Evolutionary conservation across 1,140 invertebrate genomes (phyloP).

Genomic region (Anadara kagoshimensis): DNA sequence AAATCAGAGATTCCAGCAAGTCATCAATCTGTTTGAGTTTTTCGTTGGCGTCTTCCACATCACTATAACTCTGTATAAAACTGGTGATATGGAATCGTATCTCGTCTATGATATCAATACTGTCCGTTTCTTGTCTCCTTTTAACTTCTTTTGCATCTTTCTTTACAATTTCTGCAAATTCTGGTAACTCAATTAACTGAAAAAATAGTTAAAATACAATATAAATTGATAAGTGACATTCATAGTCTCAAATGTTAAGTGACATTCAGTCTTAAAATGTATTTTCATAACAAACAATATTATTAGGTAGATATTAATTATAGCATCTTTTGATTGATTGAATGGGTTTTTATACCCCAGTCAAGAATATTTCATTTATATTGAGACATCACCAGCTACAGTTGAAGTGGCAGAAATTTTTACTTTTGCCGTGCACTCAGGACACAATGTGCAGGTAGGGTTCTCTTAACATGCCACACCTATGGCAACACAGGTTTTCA

Average conservation of each 20-base stretch:
- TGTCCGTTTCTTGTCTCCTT: constrained; percentile 75
- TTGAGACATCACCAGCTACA: too few species aligned
- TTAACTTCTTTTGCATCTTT: constrained; percentile 75
- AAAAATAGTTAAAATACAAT: constrained; percentile 2
- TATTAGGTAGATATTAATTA: not conserved
- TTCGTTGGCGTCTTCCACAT: constrained; percentile 74
- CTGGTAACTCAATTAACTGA: constrained; percentile 66
- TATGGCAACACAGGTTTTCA: too few species aligned
- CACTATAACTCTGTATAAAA: constrained; percentile 73
- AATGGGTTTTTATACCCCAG: too few species aligned
- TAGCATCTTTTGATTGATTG: not conserved
- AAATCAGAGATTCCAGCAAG: constrained; percentile 75
- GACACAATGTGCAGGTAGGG: too few species aligned
- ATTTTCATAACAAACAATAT: not conserved
- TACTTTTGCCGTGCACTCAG: too few species aligned
- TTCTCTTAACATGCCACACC: too few species aligned
- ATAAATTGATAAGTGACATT: not conserved
- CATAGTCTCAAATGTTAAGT: not conserved
- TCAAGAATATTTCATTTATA: too few species aligned
- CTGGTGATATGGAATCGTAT: constrained; percentile 76
- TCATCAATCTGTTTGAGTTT: constrained; percentile 75
- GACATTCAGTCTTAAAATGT: too few species aligned
- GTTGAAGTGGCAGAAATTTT: too few species aligned
- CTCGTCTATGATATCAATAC: constrained; percentile 75
- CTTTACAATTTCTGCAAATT: constrained; percentile 74